Percentiles rank a stretch among this genome's conserved stretches.
These are phyloP conservation scores for Latheticus oryzae DNA, from an alignment of 2,888 invertebrate genomes.

Conservation along the genomic window DNA sequence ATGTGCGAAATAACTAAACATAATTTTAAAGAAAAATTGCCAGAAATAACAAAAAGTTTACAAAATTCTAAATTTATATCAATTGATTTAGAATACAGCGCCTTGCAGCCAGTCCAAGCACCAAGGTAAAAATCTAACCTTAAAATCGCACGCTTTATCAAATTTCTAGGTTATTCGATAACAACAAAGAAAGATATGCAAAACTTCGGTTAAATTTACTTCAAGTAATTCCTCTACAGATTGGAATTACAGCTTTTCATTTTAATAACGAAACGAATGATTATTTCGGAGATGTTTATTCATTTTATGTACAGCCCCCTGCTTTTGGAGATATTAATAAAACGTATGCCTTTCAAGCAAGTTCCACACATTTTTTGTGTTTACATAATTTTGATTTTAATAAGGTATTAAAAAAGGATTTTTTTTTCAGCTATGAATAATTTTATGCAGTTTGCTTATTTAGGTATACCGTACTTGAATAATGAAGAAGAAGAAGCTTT, in stretches of 20 bases:
- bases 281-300: conserved; percentile 73
- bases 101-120: conserved; percentile 60
- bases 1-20: conserved; percentile 74
- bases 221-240: conserved; percentile 73
- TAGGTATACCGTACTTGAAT: conserved; percentile 77
- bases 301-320: conserved; percentile 77
- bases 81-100: conserved; percentile 82
- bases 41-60: conserved; percentile 69
- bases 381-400: conserved; percentile 78
- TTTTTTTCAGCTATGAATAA: conserved; percentile 3
- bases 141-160: conserved; percentile 14
- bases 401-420: conserved; percentile 69
- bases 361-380: conserved; percentile 74
- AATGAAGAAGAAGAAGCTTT: conserved; percentile 67
- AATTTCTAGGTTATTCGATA: conserved; percentile 70
- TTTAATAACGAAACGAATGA: conserved; percentile 70
- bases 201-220: conserved; percentile 67
- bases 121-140: conserved; percentile 54
- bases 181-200: conserved; percentile 68
- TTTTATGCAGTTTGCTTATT: conserved; percentile 72
- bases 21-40: conserved; percentile 72
- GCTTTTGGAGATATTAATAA: conserved; percentile 72
- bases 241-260: conserved; percentile 76
- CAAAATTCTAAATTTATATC: conserved; percentile 73
- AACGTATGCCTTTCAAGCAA: conserved; percentile 73